Percentiles rank a stretch among this genome's conserved stretches.
Conservation (phyloP, 2,113 vertebrate species). For the Ochotona princeps region DNA sequence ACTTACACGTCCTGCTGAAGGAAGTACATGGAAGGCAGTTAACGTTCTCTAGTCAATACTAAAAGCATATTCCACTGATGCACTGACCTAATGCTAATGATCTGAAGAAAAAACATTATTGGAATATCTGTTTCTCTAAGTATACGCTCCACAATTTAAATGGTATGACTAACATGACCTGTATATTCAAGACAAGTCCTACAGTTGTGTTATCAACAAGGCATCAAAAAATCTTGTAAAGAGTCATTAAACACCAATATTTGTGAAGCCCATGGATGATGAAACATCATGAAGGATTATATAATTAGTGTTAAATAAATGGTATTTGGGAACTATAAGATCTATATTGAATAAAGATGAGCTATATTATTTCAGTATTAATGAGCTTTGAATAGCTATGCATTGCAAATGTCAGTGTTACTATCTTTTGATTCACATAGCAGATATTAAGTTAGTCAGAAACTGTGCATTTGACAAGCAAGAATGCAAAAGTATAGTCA, state of each 20-base stretch:
- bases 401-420: neutral
- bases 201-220: neutral
- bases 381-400: neutral
- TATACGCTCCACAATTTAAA: neutral
- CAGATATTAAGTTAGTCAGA: slow-evolving; percentile 7
- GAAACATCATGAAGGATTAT: neutral
- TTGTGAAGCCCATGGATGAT: neutral
- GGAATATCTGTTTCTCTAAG: neutral
- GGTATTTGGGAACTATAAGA: slow-evolving; percentile 7
- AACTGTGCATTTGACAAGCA: neutral
- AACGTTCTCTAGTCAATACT: neutral
- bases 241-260: slow-evolving; percentile 1
- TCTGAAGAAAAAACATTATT: slow-evolving; percentile 5
- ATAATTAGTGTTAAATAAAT: slow-evolving; percentile 12
- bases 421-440: neutral
- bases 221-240: slow-evolving; percentile 19
- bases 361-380: slow-evolving; percentile 2
- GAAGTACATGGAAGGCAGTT: neutral
- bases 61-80: neutral
- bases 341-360: neutral
- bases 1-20: neutral
- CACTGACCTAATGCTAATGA: neutral
- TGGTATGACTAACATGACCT: neutral
- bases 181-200: neutral
- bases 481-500: neutral